phyloP scores from a whole-genome alignment of 30 jellyfish, hydroid and myxozoan species.

The Haliclystus octoradiatus region DNA sequence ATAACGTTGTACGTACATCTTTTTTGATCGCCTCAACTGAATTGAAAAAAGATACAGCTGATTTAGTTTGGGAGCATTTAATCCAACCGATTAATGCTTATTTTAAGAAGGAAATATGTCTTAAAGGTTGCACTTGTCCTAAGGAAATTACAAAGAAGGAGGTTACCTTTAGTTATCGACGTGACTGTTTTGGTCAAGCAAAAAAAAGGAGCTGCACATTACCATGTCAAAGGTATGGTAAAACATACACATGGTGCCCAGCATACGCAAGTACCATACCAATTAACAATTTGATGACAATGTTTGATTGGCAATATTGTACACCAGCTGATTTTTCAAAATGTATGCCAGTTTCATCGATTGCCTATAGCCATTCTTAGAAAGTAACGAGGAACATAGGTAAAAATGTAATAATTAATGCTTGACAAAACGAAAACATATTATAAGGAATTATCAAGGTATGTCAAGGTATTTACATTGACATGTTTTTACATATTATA shows the following conservation, averaged over 20 bases:
- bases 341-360: too few species aligned
- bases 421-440: too few species aligned
- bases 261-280: neutral
- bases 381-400: too few species aligned
- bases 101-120: neutral
- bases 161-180: neutral
- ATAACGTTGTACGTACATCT: neutral
- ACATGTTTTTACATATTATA: too few species aligned
- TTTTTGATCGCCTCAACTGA: neutral
- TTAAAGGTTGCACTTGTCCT: neutral
- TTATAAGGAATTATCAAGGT: too few species aligned
- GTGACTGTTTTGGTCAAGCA: neutral
- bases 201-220: neutral
- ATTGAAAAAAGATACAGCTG: neutral
- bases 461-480: too few species aligned
- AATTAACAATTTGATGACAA: neutral
- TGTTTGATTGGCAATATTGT: neutral
- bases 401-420: too few species aligned
- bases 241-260: neutral
- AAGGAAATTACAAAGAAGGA: neutral
- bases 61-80: neutral
- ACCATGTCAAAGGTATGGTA: neutral
- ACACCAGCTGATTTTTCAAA: neutral
- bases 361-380: too few species aligned
- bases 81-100: neutral